Percentiles rank a stretch among this genome's conserved stretches.
phyloP scores from a whole-genome alignment of 64 coral and sea anemone genomes.

The Anthopleura sola region DNA sequence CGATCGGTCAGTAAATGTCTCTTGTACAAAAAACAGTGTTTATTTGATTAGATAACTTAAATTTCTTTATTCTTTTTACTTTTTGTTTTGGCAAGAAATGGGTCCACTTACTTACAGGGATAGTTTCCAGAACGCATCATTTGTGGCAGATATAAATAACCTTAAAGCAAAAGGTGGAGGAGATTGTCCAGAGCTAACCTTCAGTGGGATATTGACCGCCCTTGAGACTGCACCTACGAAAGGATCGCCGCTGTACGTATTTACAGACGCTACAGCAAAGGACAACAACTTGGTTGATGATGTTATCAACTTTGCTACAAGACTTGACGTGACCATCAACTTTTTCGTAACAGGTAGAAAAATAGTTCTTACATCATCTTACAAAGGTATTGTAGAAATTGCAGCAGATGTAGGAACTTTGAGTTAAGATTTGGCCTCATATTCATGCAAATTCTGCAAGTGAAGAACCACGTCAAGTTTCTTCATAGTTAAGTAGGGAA shows the following conservation, averaged over 20 bases:
- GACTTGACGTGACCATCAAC: conserved; percentile 33
- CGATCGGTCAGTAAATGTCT: no score
- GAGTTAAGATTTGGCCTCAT: no score
- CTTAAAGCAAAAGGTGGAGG: conserved; percentile 55
- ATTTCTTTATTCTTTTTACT: no score
- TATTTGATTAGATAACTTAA: no score
- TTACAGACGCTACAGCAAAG: conserved; percentile 72
- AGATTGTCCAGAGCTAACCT: conserved; percentile 63
- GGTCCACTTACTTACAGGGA: conserved; percentile 32
- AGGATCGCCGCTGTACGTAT: conserved; percentile 74
- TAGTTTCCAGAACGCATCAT: conserved; percentile 21
- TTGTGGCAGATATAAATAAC: conserved; percentile 54
- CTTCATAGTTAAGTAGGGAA: no score
- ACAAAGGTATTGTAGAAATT: no score
- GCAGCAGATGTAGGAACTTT: no score
- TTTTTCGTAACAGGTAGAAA: conserved; percentile 55
- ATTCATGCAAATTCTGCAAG: no score
- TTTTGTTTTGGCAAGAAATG: conserved; percentile 8
- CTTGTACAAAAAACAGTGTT: no score
- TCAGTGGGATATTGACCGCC: conserved; percentile 57
- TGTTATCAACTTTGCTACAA: not conserved
- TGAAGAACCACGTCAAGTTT: no score
- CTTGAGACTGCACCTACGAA: conserved; percentile 8
- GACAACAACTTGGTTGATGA: conserved; percentile 3
- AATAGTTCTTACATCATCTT: not conserved